Evolutionary conservation across 2,113 vertebrate species (phyloP), one percentile per base, ranked within the genome.

Genomic region (Pimephales promelas): DNA sequence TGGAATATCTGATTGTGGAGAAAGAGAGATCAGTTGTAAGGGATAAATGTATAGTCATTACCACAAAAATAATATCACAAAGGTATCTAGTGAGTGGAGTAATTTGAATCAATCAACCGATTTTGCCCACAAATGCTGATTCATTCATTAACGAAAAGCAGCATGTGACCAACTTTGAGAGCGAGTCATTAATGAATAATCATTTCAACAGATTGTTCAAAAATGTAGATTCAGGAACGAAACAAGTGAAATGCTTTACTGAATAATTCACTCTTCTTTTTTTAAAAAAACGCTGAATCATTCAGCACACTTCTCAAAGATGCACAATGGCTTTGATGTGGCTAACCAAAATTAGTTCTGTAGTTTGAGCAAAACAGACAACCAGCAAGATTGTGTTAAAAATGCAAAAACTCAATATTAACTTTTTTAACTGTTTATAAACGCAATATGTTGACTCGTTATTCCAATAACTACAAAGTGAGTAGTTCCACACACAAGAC

Each of bases 61-160:
- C 10, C n/a, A n/a, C n/a, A n/a, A n/a, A n/a, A n/a, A n/a, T n/a
- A n/a, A n/a, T n/a, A n/a, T n/a, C n/a, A 59, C 22, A 22, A 54
- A 54, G 20, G 18, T 22, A 22, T 54, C 6, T 54, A 54, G n/a
- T 54, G 45, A 34, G n/a, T n/a, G n/a, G 2, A 22, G 66, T 70
- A 10, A 70, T 36, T 70, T 22, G 18, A 70, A 70, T 13, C 10
- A 22, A 43, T 43, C 10, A 40, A 40, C 10, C 5, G 10, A 5
- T 70, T 70, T 70, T 70, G 66, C 40, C 43, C 20, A 43, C 68
- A 71, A 71, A 71, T 24, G 68, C 68, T 3, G 20, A 66, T 66
- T 18, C 8, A 66, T 66, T 36, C 3, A 18, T 11, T 24, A 43
- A n/a, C 5, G 0, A 2, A 70, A 43, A 13, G n/a, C 22, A 43